Conservation (phyloP, 2,797 vertebrate genomes). For the Poeciliopsis infans region DNA sequence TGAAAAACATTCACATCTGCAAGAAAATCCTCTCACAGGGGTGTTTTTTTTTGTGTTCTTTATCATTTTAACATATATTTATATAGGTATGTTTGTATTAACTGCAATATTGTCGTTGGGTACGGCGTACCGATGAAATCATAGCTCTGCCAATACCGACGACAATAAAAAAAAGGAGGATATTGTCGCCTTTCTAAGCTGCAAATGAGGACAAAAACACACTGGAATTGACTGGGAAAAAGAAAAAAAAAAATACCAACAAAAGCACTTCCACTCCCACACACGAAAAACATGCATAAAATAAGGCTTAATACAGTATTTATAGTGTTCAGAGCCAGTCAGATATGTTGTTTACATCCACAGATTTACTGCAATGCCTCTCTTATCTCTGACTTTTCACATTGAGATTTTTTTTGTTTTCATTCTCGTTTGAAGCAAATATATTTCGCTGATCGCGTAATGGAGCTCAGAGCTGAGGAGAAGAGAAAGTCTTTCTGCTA, state of each 20-base stretch:
- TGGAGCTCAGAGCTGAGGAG: constrained; percentile 47
- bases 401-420: constrained; percentile 22
- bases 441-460: constrained; percentile 49
- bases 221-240: constrained; percentile 64
- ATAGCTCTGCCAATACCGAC: constrained; percentile 51
- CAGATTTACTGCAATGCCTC: constrained; percentile 43
- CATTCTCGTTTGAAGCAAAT: constrained; percentile 42
- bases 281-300: constrained; percentile 75
- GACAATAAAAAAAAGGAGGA: constrained; percentile 50
- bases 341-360: constrained; percentile 49
- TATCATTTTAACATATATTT: constrained; percentile 46
- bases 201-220: constrained; percentile 63
- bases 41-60: constrained; percentile 35
- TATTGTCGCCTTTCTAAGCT: constrained; percentile 55
- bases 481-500: constrained; percentile 51
- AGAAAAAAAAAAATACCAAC: constrained; percentile 53
- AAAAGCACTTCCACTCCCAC: constrained; percentile 70
- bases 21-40: constrained; percentile 44
- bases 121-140: constrained; percentile 51
- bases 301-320: constrained; percentile 76
- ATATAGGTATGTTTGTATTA: constrained; percentile 49
- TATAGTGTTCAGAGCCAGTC: constrained; percentile 68
- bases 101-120: constrained; percentile 52
- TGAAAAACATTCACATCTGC: constrained; percentile 67
- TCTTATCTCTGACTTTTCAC: constrained; percentile 48